phyloP scores from a whole-genome alignment of 2,113 vertebrate genomes.

The Antigone vipio region DNA sequence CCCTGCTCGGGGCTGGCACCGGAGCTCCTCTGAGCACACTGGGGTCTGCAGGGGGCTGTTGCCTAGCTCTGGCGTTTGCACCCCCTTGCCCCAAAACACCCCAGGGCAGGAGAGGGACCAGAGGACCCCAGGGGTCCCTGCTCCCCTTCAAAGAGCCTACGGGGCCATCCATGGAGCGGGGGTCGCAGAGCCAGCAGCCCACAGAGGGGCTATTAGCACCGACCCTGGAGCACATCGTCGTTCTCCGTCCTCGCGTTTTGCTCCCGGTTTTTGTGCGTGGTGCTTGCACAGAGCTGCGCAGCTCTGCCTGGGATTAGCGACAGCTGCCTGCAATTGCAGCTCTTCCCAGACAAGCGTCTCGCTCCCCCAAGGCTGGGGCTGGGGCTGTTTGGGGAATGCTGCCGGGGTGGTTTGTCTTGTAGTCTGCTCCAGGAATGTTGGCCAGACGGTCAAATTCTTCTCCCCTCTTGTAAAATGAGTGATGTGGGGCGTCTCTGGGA shows the following conservation, averaged over 20 bases:
- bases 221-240: accelerated
- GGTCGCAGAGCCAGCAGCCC: neutral
- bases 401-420: constrained; percentile 70
- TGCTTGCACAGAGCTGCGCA: neutral
- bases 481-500: constrained; percentile 64
- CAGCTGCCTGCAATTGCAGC: constrained; percentile 60
- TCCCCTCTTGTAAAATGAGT: constrained; percentile 69
- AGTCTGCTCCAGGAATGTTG: constrained; percentile 71
- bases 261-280: neutral
- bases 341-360: constrained; percentile 64
- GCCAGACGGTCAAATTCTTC: constrained; percentile 74
- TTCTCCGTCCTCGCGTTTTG: accelerated
- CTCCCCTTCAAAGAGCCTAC: neutral
- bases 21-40: neutral
- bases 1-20: accelerated
- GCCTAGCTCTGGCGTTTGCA: neutral
- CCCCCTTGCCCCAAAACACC: accelerated
- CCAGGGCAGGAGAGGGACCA: neutral
- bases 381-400: constrained; percentile 69
- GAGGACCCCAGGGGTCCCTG: neutral
- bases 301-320: constrained; percentile 22
- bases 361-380: constrained; percentile 63
- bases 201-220: accelerated
- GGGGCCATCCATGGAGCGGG: accelerated
- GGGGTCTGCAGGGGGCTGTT: neutral